Evolutionary conservation across 92 coral and sea anemone genomes (phyloP).

Genomic region (Palythoa grandis): DNA sequence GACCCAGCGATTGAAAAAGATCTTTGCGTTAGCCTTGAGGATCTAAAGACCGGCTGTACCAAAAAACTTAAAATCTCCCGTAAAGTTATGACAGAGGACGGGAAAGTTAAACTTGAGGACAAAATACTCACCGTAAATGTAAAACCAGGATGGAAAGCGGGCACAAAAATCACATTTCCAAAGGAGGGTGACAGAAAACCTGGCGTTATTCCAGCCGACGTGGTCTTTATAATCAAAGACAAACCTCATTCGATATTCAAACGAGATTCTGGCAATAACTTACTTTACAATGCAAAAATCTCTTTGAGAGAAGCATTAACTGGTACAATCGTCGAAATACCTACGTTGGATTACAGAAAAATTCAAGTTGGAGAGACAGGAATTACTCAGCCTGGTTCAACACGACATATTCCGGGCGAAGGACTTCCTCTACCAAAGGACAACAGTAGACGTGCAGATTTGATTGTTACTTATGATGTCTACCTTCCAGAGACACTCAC

Average conservation of each 20-base stretch:
- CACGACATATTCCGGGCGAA: conserved; percentile 70
- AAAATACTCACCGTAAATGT: conserved; percentile 86
- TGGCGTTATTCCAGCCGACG: conserved; percentile 92
- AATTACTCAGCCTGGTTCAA: conserved; percentile 75
- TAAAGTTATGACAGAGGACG: conserved; percentile 71
- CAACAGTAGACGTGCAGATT: conserved; percentile 69
- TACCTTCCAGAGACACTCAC: conserved; percentile 73
- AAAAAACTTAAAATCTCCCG: conserved; percentile 92
- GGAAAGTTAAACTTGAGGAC: conserved; percentile 69
- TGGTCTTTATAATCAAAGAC: conserved; percentile 84
- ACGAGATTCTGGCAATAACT: conserved; percentile 84
- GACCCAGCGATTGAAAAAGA: conserved; percentile 92
- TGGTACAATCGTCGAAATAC: conserved; percentile 69
- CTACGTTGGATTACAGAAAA: conserved; percentile 69
- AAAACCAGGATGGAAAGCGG: conserved; percentile 95
- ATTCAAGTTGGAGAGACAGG: conserved; percentile 63
- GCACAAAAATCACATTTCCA: conserved; percentile 82
- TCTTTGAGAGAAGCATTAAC: conserved; percentile 85
- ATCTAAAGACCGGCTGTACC: conserved; percentile 77
- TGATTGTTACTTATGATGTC: conserved; percentile 84
- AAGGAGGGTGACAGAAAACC: conserved; percentile 91
- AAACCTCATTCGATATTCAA: conserved; percentile 73
- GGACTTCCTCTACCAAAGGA: conserved; percentile 93
- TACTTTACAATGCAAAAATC: conserved; percentile 78
- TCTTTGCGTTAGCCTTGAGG: conserved; percentile 79